Base-by-base conservation (phyloP, 2,113 vertebrate genomes). In the Gopherus flavomarginatus region DNA sequence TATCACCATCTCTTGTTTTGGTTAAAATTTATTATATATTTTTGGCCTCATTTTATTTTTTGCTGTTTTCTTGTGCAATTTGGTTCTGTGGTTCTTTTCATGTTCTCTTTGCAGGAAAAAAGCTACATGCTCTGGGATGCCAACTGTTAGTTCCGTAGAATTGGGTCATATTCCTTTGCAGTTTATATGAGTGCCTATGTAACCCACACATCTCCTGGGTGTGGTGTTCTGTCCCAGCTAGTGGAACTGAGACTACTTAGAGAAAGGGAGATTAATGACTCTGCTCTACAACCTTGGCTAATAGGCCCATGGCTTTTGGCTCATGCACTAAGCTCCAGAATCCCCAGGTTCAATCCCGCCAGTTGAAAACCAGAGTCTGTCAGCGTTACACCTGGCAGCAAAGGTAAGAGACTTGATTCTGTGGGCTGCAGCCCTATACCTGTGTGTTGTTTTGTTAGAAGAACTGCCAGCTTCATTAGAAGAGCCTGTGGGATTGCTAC, bases 151-250 rank as follows among this genome's bases (percentile, higher is more conserved):
- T 90, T 19, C 83, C 79, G 85, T 95, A 92, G 81, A 87, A 91
- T 94, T 97, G 96, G 96, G 93, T 97, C 96, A 95, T 88, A 85
- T 75, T 94, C 91, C 84, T 85, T 89, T 90, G 93, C 90, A 92
- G 90, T 95, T 95, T 87, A 94, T 89, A 83, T 0, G 92, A 95
- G 90, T 86, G 81, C 96, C 94, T 13, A 21, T 53, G 53, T 53
- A 53, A 53, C 53, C 19, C 53, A 53, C 19, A 53, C 19, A 53
- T 53, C 53, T 53, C 53, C 53, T 53, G 53, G 19, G 6, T 53
- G 53, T 53, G 53, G 53, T 53, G 19, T 53, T 53, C 53, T 53
- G 6, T 53, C 19, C 53, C 53, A 53, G 53, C 53, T 21, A 21
- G 19, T 53, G 19, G 6, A 19, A 53, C 53, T 21, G 17, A 53